Evolutionary conservation across 1,140 invertebrate species (phyloP).

Genomic region (Leptopilina clavipes): DNA sequence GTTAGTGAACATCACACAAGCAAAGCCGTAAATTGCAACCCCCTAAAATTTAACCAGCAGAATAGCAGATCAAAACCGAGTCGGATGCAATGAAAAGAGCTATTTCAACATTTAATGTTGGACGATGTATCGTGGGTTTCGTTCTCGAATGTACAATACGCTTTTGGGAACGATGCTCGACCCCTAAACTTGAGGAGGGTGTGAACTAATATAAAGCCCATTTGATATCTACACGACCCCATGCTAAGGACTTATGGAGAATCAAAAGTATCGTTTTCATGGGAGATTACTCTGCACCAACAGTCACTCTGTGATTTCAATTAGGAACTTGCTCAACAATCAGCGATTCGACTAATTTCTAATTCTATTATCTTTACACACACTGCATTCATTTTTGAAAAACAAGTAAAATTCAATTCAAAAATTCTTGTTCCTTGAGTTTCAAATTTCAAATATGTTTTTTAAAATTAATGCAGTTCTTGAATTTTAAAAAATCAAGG

Average conservation of each 20-base stretch:
- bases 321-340: conserved; percentile 51
- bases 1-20: conserved; percentile 27
- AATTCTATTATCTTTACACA: neutral
- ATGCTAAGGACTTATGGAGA: conserved; percentile 49
- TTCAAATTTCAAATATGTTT: no score
- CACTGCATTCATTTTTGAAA: neutral
- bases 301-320: conserved; percentile 68
- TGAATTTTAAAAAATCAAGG: no score
- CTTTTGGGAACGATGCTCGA: conserved; percentile 56
- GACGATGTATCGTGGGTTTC: conserved; percentile 46
- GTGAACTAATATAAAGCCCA: conserved; percentile 70
- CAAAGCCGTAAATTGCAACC: conserved; percentile 28
- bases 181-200: conserved; percentile 62
- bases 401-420: no score
- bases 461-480: no score
- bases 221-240: conserved; percentile 64
- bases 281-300: conserved; percentile 64
- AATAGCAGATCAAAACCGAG: conserved; percentile 37
- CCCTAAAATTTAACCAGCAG: conserved; percentile 43
- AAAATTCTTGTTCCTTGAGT: no score
- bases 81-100: conserved; percentile 40
- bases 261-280: conserved; percentile 73
- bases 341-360: conserved; percentile 2
- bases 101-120: conserved; percentile 45
- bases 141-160: conserved; percentile 61